Conservation (phyloP, 2,888 invertebrate genomes). For the Oscheius onirici region DNA sequence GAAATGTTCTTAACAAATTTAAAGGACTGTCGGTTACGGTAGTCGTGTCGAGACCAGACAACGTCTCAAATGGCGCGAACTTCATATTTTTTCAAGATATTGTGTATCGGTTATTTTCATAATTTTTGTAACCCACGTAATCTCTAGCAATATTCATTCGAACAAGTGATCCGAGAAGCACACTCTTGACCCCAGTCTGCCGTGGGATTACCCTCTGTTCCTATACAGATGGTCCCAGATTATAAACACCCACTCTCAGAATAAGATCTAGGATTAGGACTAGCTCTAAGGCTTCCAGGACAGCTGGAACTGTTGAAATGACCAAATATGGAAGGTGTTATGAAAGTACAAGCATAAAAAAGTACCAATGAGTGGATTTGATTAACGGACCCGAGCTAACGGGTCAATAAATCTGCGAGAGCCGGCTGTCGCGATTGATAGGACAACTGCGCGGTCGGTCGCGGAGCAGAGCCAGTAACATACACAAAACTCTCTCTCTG, state of each 20-base stretch:
- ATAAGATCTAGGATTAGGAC: background rate
- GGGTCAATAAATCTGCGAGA: constrained; percentile 32
- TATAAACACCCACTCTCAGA: background rate
- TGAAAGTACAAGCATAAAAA: background rate
- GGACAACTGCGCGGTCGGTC: constrained; percentile 28
- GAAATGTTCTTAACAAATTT: too few relatives aligned
- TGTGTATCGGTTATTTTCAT: too few relatives aligned
- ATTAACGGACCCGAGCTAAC: constrained; percentile 26
- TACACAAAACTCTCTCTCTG: background rate
- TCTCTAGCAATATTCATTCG: too few relatives aligned
- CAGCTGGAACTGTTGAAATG: background rate
- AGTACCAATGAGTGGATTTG: background rate
- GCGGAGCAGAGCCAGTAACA: constrained; percentile 25
- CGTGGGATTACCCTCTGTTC: constrained; percentile 25
- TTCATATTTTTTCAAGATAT: too few relatives aligned
- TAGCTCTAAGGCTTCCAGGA: background rate
- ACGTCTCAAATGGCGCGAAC: too few relatives aligned
- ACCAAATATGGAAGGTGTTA: too few relatives aligned
- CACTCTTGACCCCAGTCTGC: constrained; percentile 21
- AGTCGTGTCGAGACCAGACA: too few relatives aligned
- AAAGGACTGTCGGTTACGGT: too few relatives aligned
- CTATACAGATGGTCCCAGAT: constrained; percentile 20
- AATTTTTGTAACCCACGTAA: too few relatives aligned
- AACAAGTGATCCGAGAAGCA: background rate
- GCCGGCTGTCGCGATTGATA: constrained; percentile 33